Percentiles rank a stretch among this genome's conserved stretches.
These are phyloP conservation scores for Andrena bucephala DNA, from an alignment of 2,888 invertebrate species.

Conservation along the genomic window DNA sequence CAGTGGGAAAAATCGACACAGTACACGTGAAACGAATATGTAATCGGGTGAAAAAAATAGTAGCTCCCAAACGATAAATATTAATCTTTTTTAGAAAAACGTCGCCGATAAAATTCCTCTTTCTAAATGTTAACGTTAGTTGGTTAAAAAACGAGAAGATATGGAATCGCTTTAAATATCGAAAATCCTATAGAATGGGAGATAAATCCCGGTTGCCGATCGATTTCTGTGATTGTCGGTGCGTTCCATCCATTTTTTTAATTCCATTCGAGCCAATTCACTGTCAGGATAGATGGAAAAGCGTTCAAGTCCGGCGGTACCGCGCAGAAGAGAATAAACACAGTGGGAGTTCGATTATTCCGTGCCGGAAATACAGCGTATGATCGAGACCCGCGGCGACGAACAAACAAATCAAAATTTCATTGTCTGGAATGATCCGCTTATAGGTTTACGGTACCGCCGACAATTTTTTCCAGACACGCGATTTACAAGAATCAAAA, in stretches of 20 bases:
- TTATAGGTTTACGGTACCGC: slow-evolving; percentile 16
- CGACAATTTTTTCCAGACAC: neutral
- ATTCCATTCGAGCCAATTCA: neutral
- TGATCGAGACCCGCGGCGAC: slow-evolving; percentile 29
- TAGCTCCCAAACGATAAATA: neutral
- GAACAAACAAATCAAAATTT: slow-evolving; percentile 41
- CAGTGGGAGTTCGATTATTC: slow-evolving; percentile 28
- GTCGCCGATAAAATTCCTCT: neutral
- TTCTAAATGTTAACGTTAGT: neutral
- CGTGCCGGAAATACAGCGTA: neutral
- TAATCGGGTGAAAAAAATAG: neutral
- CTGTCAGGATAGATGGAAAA: neutral
- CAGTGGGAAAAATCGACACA: neutral
- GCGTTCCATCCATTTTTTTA: slow-evolving; percentile 12
- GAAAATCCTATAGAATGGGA: neutral
- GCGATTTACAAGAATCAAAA: neutral
- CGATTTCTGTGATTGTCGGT: neutral
- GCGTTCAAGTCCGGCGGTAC: neutral
- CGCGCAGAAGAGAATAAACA: neutral
- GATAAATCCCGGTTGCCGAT: slow-evolving; percentile 6
- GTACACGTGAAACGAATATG: neutral
- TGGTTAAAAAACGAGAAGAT: neutral
- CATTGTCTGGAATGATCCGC: slow-evolving; percentile 37
- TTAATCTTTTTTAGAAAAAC: neutral
- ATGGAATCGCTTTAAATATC: neutral